Base-by-base conservation (phyloP, 2,113 vertebrate species). In the Saccopteryx bilineata region DNA sequence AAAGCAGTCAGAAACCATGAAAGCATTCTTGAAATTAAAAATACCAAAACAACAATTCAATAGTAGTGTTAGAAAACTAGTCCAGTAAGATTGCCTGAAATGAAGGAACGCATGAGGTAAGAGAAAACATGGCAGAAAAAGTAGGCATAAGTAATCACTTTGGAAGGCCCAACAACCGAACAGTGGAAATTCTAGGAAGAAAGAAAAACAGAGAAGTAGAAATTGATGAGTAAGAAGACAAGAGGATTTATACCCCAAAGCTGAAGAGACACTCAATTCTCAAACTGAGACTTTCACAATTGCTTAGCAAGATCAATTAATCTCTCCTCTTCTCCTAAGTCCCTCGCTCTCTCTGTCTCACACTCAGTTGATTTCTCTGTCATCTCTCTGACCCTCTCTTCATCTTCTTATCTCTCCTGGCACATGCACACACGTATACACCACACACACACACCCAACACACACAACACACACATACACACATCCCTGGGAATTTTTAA, bases 41-140 rank as follows among this genome's bases (percentile, higher is more conserved):
- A 54, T 21, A 74, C 23, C 60, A 71, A 79, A 71, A 65, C 39
- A 86, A 90, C 60, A 92, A 72, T 63, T 94, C 56, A 88, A 90
- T 11, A 78, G 19, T 63, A 90, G 46, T 7, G 33, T 80, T 69
- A 90, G 81, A 63, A 92, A 87, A 74, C 3, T 63, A 58, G 6
- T 66, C 23, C 58, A 61, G 76, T 18, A 48, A 78, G 58, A 71
- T 1, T 21, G 26, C 81, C 54, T 63, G 79, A 84, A 80, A 91
- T 65, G 66, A 56, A 69, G 31, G 21, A 78, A 82, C 74, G 65
- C 8, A 69, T 48, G 10, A 81, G 15, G 13, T 48, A 66, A 63
- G 52, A 87, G 39, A 79, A 90, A 90, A 24, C 8, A 58, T 5
- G 2, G 12, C 61, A 87, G 33, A 31, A 89, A 81, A 86, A 66